These are phyloP conservation scores for Cavia aperea DNA, from an alignment of 2,113 vertebrate species.

Conservation along the genomic window DNA sequence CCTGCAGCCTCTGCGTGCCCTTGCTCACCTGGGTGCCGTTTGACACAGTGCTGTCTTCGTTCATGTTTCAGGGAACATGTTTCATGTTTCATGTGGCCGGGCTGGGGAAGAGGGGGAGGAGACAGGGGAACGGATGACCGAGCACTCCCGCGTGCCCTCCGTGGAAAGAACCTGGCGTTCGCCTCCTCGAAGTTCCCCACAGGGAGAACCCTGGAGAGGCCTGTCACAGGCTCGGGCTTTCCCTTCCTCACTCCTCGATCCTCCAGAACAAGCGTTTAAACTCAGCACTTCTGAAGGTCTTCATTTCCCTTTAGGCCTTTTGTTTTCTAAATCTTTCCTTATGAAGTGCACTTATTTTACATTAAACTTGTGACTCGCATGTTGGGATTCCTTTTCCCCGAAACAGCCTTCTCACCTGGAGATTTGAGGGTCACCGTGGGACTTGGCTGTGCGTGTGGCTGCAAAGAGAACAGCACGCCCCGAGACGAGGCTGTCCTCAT, in stretches of 20 bases:
- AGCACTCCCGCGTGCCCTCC: accelerated
- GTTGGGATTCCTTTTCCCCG: not conserved
- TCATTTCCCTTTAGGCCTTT: not conserved
- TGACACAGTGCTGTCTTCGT: not conserved
- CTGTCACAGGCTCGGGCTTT: not conserved
- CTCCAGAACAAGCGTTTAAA: not conserved
- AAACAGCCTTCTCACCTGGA: not conserved
- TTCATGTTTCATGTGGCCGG: not conserved
- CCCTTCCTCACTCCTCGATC: not conserved
- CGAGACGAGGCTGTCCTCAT: not conserved
- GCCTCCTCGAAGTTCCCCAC: not conserved
- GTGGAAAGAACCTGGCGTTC: not conserved
- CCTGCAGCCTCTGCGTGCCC: not conserved
- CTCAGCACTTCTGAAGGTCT: not conserved
- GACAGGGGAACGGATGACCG: not conserved
- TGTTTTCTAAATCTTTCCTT: not conserved
- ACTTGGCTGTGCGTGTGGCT: not conserved
- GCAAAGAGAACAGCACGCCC: not conserved
- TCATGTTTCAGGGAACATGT: not conserved
- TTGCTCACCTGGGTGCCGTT: not conserved
- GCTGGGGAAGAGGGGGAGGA: not conserved
- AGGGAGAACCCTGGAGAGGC: accelerated
- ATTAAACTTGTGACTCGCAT: not conserved
- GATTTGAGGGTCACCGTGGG: not conserved
- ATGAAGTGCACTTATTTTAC: not conserved